Evolutionary conservation across 2,888 invertebrate species (phyloP).

Genomic region (Eulithis prunata): DNA sequence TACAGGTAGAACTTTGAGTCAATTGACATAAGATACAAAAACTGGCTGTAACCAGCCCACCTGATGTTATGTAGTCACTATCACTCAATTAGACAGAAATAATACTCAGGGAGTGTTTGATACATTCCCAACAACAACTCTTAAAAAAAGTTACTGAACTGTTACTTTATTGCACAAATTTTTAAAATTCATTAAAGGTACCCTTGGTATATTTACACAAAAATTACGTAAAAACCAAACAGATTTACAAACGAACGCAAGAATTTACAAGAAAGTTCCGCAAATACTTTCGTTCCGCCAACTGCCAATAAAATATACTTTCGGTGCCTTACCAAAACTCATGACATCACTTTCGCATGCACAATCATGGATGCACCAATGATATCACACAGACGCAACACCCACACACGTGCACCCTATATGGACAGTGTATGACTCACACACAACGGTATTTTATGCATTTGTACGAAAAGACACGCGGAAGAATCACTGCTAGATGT

Average conservation of each 20-base stretch:
- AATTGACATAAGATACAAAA: too few relatives aligned
- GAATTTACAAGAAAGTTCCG: slow-evolving; percentile 21
- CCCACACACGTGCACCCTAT: slow-evolving; percentile 50
- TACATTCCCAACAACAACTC: too few relatives aligned
- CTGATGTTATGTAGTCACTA: too few relatives aligned
- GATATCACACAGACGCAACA: slow-evolving; percentile 54
- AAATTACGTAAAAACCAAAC: too few relatives aligned
- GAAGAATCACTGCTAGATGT: slow-evolving; percentile 26
- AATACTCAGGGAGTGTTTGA: too few relatives aligned
- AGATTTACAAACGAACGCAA: background rate
- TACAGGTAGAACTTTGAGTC: too few relatives aligned
- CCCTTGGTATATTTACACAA: too few relatives aligned
- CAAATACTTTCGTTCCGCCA: slow-evolving; percentile 26
- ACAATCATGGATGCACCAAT: slow-evolving; percentile 48
- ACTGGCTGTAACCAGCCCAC: too few relatives aligned
- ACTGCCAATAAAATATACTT: slow-evolving; percentile 11
- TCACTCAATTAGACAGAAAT: too few relatives aligned
- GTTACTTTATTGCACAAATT: too few relatives aligned
- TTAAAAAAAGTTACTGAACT: too few relatives aligned
- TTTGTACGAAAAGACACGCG: slow-evolving; percentile 54
- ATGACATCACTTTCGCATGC: slow-evolving; percentile 57
- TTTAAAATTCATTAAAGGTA: too few relatives aligned
- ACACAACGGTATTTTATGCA: slow-evolving; percentile 57
- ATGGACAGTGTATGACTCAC: slow-evolving; percentile 59
- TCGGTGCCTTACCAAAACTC: slow-evolving; percentile 10